Conservation (phyloP, 2,797 vertebrate genomes). For the Chloroceryle inda region DNA sequence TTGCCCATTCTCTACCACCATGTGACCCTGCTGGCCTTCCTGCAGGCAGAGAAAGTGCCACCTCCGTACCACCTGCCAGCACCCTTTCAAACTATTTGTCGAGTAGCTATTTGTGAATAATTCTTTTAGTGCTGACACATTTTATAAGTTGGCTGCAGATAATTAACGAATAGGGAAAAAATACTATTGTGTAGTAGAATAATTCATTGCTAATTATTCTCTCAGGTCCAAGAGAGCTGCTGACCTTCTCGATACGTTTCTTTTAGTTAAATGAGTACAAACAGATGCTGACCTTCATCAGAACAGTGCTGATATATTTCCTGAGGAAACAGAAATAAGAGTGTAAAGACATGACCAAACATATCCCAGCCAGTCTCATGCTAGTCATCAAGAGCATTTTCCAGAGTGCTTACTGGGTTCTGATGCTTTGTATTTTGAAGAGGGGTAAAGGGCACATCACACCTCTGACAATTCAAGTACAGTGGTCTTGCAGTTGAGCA, state of each 20-base stretch:
- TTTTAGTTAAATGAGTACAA: constrained; percentile 43
- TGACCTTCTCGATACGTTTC: constrained; percentile 16
- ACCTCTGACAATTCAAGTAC: not conserved
- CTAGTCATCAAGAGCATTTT: constrained; percentile 5
- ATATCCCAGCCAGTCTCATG: not conserved
- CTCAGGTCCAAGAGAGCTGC: constrained; percentile 20
- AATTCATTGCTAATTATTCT: constrained; percentile 62
- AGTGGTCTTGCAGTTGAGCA: not conserved
- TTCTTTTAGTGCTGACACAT: constrained; percentile 11
- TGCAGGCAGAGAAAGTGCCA: constrained; percentile 21
- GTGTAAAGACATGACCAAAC: not conserved
- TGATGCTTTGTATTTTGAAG: not conserved
- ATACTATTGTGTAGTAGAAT: constrained; percentile 1
- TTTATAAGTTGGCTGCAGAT: constrained; percentile 3
- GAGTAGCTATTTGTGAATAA: not conserved
- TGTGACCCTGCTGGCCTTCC: not conserved
- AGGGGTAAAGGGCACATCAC: not conserved
- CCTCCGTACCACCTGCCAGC: not conserved
- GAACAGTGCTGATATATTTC: not conserved
- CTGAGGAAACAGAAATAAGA: constrained; percentile 12
- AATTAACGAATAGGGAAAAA: constrained; percentile 35
- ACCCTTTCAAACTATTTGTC: not conserved
- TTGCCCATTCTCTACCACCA: not conserved
- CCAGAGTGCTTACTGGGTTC: not conserved
- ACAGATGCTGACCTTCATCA: constrained; percentile 64